These are phyloP conservation scores for Anastatus disparis DNA, from an alignment of 1,140 invertebrate species.

Conservation along the genomic window DNA sequence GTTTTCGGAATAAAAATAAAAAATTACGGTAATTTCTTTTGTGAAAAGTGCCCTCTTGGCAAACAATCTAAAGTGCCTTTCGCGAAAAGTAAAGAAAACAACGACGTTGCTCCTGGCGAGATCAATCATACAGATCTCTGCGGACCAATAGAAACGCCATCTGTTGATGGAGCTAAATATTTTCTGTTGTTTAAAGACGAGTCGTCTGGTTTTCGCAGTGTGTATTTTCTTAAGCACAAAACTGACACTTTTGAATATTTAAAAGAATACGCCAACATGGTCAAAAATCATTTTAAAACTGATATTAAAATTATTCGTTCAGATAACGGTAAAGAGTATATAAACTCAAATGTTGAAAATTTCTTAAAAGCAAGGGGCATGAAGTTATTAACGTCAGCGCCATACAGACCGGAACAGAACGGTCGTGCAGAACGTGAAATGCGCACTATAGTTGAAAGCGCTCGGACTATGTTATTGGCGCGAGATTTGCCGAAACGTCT, in stretches of 20 bases:
- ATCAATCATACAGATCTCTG: no score
- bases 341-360: constrained; percentile 26
- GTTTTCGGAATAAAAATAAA: constrained; percentile 13
- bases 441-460: no score
- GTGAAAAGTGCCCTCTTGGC: no score
- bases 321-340: constrained; percentile 46
- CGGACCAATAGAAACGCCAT: no score
- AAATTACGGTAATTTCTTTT: constrained; percentile 49
- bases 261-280: constrained; percentile 30
- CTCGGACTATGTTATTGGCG: no score
- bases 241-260: constrained; percentile 37
- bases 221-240: constrained; percentile 56
- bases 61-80: no score
- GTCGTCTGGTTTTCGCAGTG: no score
- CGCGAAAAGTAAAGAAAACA: constrained; percentile 53
- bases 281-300: constrained; percentile 33
- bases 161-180: constrained; percentile 46
- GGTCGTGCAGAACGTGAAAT: constrained; percentile 54
- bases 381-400: constrained; percentile 43
- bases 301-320: constrained; percentile 44
- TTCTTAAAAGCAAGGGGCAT: constrained; percentile 38
- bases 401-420: constrained; percentile 61
- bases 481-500: no score
- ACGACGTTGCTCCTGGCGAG: no score
- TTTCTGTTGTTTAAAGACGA: constrained; percentile 55